Conservation (phyloP, 2,113 vertebrate genomes). For the Melanotaenia duboulayi region DNA sequence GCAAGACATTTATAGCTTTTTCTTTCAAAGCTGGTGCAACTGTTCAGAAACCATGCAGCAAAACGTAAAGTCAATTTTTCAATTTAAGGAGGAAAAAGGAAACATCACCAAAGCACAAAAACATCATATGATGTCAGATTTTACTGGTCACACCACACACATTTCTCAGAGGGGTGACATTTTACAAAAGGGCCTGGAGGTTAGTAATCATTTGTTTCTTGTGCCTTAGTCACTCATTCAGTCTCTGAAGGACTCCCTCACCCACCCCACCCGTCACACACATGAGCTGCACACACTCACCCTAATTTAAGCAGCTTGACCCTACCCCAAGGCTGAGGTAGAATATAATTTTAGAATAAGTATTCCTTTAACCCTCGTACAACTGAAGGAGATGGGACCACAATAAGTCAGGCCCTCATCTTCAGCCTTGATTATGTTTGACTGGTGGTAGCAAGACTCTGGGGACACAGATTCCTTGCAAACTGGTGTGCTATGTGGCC, state of each 20-base stretch:
- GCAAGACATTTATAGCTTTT: no score
- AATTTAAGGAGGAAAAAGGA: constrained; percentile 30
- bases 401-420: constrained; percentile 11
- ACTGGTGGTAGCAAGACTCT: constrained; percentile 33
- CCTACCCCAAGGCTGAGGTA: constrained; percentile 38
- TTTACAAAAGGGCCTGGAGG: constrained; percentile 52
- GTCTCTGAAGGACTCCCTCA: background rate
- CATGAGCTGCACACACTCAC: constrained; percentile 33
- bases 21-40: background rate
- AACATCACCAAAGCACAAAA: constrained; percentile 15
- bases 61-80: background rate
- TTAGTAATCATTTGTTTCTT: constrained; percentile 49
- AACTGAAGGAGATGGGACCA: constrained; percentile 22
- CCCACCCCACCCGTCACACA: background rate
- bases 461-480: background rate
- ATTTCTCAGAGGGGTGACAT: constrained; percentile 56
- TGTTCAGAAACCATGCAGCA: background rate
- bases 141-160: constrained; percentile 30
- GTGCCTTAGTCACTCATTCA: constrained; percentile 29
- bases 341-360: constrained; percentile 52
- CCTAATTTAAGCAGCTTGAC: constrained; percentile 57
- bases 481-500: background rate
- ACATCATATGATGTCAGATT: constrained; percentile 46
- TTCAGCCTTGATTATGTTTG: constrained; percentile 1
- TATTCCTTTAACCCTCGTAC: constrained; percentile 58